Base-by-base conservation (phyloP, 2,113 vertebrate genomes). In the Gambusia affinis region DNA sequence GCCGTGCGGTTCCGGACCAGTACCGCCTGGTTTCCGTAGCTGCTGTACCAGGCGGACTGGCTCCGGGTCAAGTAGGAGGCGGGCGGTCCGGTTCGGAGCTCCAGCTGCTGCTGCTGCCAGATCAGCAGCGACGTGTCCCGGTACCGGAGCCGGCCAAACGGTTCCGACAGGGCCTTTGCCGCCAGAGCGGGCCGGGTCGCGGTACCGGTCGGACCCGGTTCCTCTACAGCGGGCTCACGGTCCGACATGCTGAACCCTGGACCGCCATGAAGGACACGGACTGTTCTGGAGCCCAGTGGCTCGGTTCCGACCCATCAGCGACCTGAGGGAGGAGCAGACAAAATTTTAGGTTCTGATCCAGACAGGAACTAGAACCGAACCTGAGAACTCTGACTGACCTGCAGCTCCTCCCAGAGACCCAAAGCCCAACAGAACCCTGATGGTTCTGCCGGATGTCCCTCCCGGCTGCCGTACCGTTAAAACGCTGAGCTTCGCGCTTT, bases 41-140 rank as follows among this genome's bases (percentile, higher is more conserved):
- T 95, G 0, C 96, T 96, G 93, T 98, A 98, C 95, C 97, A 96
- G 87, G 95, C 87, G 5, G 97, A 98, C 37, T 94, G 95, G 70
- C 96, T 97, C 54, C 97, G 93, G 90, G 84, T 96, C 84, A 99
- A 95, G 92, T 98, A 99, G 0, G 94, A 96, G 61, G 92, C 82
- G 0, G 96, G 96, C 0, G 95, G 95, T 0, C 85, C 90, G 0
- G 79, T 81, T 75, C 96, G 92, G 80, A 97, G 61, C 1, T 95
- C 97, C 90, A 98, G 97, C 90, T 97, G 97, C 90, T 98, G 97
- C 91, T 97, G 97, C 82, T 96, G 96, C 98, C 98, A 99, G 84
- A 99, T 93, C 57, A 97, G 93, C 87, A 98, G 79, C 0, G 97
- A 97, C 0, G 96, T 94, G 94, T 99, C 97, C 24, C 90, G 61